Base-by-base conservation (phyloP, 2,113 vertebrate genomes). In the Galeopterus variegatus region DNA sequence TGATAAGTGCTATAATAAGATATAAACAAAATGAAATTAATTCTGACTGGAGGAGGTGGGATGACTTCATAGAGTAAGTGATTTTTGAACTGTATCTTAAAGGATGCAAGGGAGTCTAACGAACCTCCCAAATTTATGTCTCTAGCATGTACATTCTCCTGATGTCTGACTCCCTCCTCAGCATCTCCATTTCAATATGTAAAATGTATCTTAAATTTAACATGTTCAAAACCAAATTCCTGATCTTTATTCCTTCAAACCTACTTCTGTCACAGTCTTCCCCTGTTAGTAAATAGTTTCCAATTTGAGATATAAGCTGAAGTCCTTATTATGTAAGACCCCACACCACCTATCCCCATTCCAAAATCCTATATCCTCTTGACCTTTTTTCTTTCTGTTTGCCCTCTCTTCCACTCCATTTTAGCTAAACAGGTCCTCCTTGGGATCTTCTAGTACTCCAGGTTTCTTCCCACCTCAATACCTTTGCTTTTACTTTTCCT, bases 41-140 rank as follows among this genome's bases (percentile, higher is more conserved):
- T 86, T 76, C 65, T 94, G 36, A 69, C 24, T 28, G 28, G 18
- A 45, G 41, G n/a, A 70, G 48, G 24, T 64, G 28, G 8, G 5
- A 7, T 96, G 75, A 80, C 58, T 96, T 96, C 17, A 48, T 36
- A 88, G 76, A 73, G 26, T 14, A 60, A 88, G 36, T 79, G 79
- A 45, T 26, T 69, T 54, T 83, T 50, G 28, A 82, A 48, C 50
- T 89, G 9, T 58, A 7, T 31, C 33, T 93, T 95, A 86, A 64
- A 72, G 26, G 80, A 26, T 69, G 28, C 64, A 33, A 50, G 72
- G 41, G 65, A 41, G 13, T 82, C 88, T 88, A 76, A 81, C 52
- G 88, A 11, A 8, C 18, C 62, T 82, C 77, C 67, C 64, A 81
- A 73, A 67, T 72, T 52, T 62, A 64, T 69, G 26, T 82, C 82